These are phyloP conservation scores for Holothuria leucospilota DNA, from an alignment of 53 echinoderm and acorn worm species.

Conservation along the genomic window DNA sequence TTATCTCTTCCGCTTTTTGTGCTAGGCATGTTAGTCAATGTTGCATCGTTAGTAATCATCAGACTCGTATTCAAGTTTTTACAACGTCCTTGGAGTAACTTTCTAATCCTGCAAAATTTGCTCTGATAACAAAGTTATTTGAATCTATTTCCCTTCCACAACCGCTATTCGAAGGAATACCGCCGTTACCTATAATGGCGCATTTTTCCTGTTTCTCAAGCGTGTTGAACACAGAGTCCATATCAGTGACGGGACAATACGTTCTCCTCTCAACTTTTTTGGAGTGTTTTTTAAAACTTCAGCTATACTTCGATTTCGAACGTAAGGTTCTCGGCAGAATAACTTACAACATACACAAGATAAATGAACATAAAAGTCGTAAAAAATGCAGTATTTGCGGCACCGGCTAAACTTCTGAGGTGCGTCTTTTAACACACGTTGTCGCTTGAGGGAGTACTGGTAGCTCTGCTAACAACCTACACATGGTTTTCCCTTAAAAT, in stretches of 20 bases:
- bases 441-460: no score
- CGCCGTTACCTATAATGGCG: conserved; percentile 38
- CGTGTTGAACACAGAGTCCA: background rate
- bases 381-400: no score
- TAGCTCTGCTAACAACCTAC: no score
- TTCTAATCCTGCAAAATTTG: conserved; percentile 30
- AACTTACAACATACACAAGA: no score
- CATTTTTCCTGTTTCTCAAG: conserved; percentile 3
- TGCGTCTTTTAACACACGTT: no score
- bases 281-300: background rate
- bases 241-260: background rate
- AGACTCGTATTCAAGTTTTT: conserved; percentile 3
- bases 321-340: no score
- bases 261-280: conserved; percentile 2
- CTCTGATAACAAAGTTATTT: conserved; percentile 35
- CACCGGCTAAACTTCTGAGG: no score
- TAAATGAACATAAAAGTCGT: no score
- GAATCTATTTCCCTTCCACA: conserved; percentile 47
- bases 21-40: background rate
- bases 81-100: conserved; percentile 33
- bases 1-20: background rate
- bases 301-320: background rate
- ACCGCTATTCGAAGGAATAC: conserved; percentile 2
- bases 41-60: conserved; percentile 33
- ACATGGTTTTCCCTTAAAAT: no score